Evolutionary conservation across 2,113 vertebrate genomes (phyloP).

Genomic region (Tragelaphus buxtoni): DNA sequence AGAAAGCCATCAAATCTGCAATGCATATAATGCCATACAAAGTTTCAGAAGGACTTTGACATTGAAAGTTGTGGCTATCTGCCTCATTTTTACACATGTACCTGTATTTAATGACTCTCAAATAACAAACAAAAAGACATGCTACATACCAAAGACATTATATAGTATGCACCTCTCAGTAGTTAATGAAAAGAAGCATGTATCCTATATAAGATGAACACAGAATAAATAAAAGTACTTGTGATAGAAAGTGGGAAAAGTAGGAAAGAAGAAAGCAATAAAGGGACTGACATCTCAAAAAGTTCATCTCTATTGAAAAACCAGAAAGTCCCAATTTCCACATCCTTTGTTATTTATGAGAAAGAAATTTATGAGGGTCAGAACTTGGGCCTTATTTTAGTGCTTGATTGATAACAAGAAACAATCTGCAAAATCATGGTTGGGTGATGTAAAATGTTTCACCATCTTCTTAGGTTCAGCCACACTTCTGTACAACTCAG

Average conservation of each 20-base stretch:
- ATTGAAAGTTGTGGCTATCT: background rate
- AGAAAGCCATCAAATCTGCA: background rate
- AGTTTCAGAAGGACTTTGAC: background rate
- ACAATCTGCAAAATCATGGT: background rate
- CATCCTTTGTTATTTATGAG: background rate
- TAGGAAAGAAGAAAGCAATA: background rate
- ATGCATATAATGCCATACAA: background rate
- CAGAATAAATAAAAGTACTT: background rate
- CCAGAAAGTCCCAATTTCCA: background rate
- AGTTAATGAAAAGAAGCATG: background rate
- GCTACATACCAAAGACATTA: background rate
- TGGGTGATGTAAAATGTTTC: background rate
- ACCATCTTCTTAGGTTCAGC: background rate
- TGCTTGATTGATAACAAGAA: background rate
- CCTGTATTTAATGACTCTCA: background rate
- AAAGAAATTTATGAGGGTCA: background rate
- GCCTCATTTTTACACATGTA: background rate
- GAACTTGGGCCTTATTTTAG: background rate
- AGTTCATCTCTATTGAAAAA: background rate
- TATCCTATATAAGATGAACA: background rate
- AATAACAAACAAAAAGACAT: background rate
- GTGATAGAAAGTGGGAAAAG: background rate
- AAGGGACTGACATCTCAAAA: background rate
- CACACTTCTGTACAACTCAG: background rate
- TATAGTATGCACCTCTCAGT: background rate